These are phyloP conservation scores for Tenthredo notha DNA, from an alignment of 2,888 invertebrate species.

Conservation along the genomic window DNA sequence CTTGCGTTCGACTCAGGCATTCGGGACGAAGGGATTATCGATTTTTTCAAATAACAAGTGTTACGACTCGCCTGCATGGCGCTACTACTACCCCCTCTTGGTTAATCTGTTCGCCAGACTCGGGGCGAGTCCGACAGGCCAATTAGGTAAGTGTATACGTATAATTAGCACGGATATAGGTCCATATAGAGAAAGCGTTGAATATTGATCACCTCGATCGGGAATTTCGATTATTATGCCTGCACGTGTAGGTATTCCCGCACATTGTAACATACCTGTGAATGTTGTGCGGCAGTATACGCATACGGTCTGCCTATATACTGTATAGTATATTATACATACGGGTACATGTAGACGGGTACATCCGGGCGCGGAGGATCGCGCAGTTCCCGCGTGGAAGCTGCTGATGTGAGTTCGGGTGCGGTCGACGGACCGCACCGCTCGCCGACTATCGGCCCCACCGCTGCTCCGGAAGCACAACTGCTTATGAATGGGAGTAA, in stretches of 20 bases:
- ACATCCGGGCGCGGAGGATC: conserved; percentile 24
- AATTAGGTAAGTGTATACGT: neutral
- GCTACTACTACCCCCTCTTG: neutral
- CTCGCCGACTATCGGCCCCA: conserved; percentile 55
- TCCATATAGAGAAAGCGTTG: neutral
- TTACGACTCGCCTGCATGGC: neutral
- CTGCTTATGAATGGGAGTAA: conserved; percentile 74
- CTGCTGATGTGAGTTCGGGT: conserved; percentile 50
- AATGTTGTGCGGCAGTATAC: neutral
- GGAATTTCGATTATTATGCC: neutral
- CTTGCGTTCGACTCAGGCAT: no score
- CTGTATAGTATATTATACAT: neutral
- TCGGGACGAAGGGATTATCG: no score
- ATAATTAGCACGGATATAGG: neutral
- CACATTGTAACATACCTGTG: neutral
- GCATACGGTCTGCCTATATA: neutral
- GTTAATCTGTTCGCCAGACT: neutral
- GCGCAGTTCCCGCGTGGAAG: conserved; percentile 40
- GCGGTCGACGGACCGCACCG: conserved; percentile 56
- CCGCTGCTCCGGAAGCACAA: conserved; percentile 61
- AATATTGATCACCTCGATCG: neutral
- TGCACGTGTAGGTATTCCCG: neutral
- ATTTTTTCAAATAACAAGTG: no score
- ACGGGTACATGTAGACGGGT: neutral
- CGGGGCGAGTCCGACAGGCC: neutral